Evolutionary conservation across 2,888 invertebrate species (phyloP), one percentile per base, ranked within the genome.

Genomic region (Malthinus flaveolus): DNA sequence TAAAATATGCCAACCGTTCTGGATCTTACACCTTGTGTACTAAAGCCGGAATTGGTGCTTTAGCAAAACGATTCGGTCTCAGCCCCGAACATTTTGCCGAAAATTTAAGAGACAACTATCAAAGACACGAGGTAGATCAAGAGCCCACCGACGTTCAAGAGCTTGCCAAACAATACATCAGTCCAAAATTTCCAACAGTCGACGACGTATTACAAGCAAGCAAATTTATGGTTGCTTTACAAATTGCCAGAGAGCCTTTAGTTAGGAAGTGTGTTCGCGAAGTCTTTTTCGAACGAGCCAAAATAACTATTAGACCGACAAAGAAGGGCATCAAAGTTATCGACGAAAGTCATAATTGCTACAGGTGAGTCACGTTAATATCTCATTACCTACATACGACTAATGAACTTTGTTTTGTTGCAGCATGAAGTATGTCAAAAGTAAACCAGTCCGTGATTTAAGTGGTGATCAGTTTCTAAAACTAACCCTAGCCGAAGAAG

Each of bases 51-150:
- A 84, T 96, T 8, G 88, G 88, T 70, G 87, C 89, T 0, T 83
- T 97, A 42, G 93, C 93, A 1, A 91, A 91, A 75, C 89, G 90
- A 74, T 98, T 97, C 78, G 98, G 98, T 61, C 80, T 99, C 49
- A 87, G 90, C 0, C 95, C 98, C 0, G 94, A 95, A 74, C 91
- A 97, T 78, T 97, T 95, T 77, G 96, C 95, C 0, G 97, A 97
- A 80, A 98, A 99, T 81, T 82, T 98, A 6, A 86, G 95, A 1
- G 97, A 97, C 73, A 95, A 95, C 76, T 97, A 97, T 77, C 94
- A 95, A 76, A 83, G 95, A 9, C 93, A 96, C 75, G 97, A 97
- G 73, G 94, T 97, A 1, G 96, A 96, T 48, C 97, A 97, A 75
- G 93, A 92, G 68, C 86, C 89, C 0, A 84, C 87, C n/a, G 90